Evolutionary conservation across 2,888 invertebrate species (phyloP), one percentile per base, ranked within the genome.

Genomic region (Tryphoninae sp.): DNA sequence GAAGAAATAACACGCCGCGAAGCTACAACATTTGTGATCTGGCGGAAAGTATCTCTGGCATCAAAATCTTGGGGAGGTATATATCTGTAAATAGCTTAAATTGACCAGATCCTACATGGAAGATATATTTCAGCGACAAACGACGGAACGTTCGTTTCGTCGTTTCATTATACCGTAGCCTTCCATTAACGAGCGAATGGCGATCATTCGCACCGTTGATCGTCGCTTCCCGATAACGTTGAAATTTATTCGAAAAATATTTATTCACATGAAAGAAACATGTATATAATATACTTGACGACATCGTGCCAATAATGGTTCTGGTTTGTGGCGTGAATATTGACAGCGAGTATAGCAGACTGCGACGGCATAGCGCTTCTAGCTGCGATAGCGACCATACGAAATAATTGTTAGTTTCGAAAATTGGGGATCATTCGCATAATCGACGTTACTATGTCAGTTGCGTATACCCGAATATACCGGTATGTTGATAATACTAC

Each of bases 181-280:
- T 75, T 78, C 61, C 53, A 78, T 80, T 67, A 71, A 45, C 13
- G 42, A 72, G 22, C 26, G 26, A 72, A 80, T 67, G 40, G 72
- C 49, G 61, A 78, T 62, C 64, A 65, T 71, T 45, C 53, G 49
- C 53, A 23, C 19, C 64, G 59, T 81, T 78, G 81, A 81, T 81
- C 55, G 7, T 62, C 40, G n/a, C 49, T 42, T 67, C 19, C 45
- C 59, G 81, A 81, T 81, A 81, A 75, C 71, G 49, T 33, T 67
- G 71, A 8, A 40, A 78, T 75, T 78, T 75, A 78, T 78, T 45
- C 55, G 75, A 78, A 61, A 75, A 72, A 75, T 78, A 67, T 81
- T 74, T 45, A 61, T 26, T 59, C 65, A 3, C 13, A 16, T 16
- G 2, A 16, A 6, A 55, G 23, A 55, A 2, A n/a, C 16, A 19